Percentiles rank a stretch among this genome's conserved stretches.
These are phyloP conservation scores for Chaitophorus viminalis DNA, from an alignment of 2,888 invertebrate genomes.

Conservation along the genomic window DNA sequence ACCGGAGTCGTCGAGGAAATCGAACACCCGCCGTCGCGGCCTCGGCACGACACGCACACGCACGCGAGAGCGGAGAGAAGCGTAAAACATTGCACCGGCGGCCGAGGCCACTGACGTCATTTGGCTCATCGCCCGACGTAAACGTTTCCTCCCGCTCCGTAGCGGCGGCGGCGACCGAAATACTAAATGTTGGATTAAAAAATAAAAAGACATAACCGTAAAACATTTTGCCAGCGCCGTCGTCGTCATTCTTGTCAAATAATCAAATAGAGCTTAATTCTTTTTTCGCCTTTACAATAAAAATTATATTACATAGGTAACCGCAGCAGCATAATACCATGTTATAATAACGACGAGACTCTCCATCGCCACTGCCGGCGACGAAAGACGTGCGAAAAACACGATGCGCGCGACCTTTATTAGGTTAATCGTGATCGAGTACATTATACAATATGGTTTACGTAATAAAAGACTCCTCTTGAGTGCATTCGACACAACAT, in stretches of 20 bases:
- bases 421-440: neutral
- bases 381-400: neutral
- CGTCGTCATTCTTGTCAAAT: neutral
- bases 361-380: neutral
- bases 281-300: neutral
- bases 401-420: neutral
- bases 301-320: neutral
- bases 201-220: slow-evolving; percentile 22
- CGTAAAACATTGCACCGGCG: slow-evolving; percentile 48
- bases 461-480: neutral
- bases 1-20: slow-evolving; percentile 23
- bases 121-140: slow-evolving; percentile 49
- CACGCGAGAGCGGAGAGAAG: neutral
- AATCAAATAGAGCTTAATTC: neutral
- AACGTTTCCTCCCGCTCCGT: neutral
- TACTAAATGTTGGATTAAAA: slow-evolving; percentile 27
- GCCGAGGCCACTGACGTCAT: slow-evolving; percentile 56
- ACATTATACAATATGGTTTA: neutral
- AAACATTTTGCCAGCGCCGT: neutral
- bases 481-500: slow-evolving; percentile 3
- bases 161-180: slow-evolving; percentile 43
- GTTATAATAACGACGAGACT: neutral
- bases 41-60: neutral
- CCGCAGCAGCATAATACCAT: too few species aligned
- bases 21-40: slow-evolving; percentile 37